Base-by-base conservation (phyloP, 2,888 invertebrate genomes). In the Apoderus coryli region DNA sequence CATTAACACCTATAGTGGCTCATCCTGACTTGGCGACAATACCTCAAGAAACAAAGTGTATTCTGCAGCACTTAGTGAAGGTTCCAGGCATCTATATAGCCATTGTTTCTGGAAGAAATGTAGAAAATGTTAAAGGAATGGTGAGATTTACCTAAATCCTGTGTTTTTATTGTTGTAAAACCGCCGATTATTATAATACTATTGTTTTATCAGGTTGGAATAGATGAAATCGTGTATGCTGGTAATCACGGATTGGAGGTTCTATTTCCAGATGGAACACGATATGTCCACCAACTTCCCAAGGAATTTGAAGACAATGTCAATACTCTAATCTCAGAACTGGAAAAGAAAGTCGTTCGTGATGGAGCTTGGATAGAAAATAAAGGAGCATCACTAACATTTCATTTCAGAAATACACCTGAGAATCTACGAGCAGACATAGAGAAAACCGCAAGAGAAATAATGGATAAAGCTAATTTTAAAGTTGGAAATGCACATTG, bases 291-390 rank as follows among this genome's bases (percentile, higher is more conserved):
- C 56, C 85, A 86, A 1, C 81, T 86, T 77, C 86, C 86, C 1
- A 68, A 73, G 40, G 79, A 82, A 47, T 74, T 76, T 42, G 76
- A 81, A 46, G 76, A 72, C 36, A 80, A 81, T 55, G 80, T 82
- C 22, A 74, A 72, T 13, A 67, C 69, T 33, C 60, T 86, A 26
- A 66, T 84, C 38, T 78, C 81, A 49, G 67, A 74, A 1, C 61
- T 88, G 27, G 84, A 88, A 52, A 81, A 82, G 53, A 74, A 78
- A 60, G 74, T 84, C 4, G 84, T 84, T 52, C 72, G 67, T 42
- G 81, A 86, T 47, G 86, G 86, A 3, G 84, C 85, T 1, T 86
- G 86, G 86, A 85, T 86, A 10, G 86, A 86, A 56, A 84, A 85
- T 58, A 86, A 86, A 54, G 85, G 85, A 0, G 77, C 84, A 0